A percentile compares a stretch with the other conserved stretches of the same genome.
Conservation (phyloP, 2,113 vertebrate species). For the Pogonocichla stellata region DNA sequence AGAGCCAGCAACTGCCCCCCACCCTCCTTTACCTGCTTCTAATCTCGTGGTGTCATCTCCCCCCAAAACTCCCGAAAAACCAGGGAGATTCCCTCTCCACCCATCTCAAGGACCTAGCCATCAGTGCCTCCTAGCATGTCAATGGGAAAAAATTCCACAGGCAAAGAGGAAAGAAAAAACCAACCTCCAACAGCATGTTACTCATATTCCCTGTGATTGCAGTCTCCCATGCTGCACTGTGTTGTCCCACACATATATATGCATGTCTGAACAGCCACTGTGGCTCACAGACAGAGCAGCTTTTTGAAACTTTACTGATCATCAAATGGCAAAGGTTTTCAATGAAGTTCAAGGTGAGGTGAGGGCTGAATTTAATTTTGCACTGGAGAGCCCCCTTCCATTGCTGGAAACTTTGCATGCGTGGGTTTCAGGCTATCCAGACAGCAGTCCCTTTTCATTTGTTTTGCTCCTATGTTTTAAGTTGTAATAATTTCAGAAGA, state of each 20-base stretch:
- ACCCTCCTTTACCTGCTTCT: no score
- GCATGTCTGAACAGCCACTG: neutral
- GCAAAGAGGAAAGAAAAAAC: no score
- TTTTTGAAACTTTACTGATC: neutral
- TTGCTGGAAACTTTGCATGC: neutral
- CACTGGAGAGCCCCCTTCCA: neutral
- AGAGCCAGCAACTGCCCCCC: no score
- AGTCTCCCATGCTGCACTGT: neutral
- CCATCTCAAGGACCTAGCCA: no score
- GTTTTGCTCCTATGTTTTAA: neutral
- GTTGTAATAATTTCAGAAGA: neutral
- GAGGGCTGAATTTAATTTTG: neutral
- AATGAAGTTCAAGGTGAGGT: neutral
- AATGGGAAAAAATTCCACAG: no score
- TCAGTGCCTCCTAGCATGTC: no score
- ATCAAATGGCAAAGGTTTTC: neutral
- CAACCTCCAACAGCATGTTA: neutral
- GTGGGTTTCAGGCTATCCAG: neutral
- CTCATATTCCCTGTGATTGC: neutral
- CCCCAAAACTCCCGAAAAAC: no score
- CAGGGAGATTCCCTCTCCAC: no score
- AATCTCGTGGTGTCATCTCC: no score
- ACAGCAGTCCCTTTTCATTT: neutral
- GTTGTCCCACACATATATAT: neutral
- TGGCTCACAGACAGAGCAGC: neutral